Evolutionary conservation across 2,888 invertebrate species (phyloP), one percentile per base, ranked within the genome.

Genomic region (Cryptocephalus primarius): DNA sequence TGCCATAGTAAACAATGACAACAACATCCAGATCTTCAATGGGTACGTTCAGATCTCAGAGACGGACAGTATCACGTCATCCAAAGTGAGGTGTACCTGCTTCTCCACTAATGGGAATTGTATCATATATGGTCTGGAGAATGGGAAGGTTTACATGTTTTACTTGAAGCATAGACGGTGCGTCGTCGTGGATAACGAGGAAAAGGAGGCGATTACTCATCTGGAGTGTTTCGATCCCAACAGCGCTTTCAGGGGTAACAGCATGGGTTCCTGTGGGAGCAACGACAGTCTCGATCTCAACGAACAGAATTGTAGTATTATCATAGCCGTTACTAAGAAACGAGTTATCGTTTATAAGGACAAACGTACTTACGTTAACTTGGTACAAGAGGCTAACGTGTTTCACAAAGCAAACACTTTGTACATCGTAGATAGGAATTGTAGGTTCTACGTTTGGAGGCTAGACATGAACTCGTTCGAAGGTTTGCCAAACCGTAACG

Each of bases 81-180:
- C 55, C 2, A 44, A 53, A 14, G 57, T 66, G 39, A 64, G 55
- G n/a, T 56, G 56, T 39, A 57, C 63, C 10, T 56, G 59, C 39
- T 64, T 68, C 48, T 62, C 65, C 4, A 48, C 54, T n/a, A 60
- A 59, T 43, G 67, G 65, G 8, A 59, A 62, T 44, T 54, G 57
- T 46, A 53, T 68, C n/a, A 57, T 64, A 32, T 61, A 64, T 32
- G 67, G 67, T 10, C 54, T 63, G 33, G 56, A 56, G 46, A 60
- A 55, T 44, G 68, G 68, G 2, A 49, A 60, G 36, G 55, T 68
- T 1, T 53, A 52, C 8, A 55, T 56, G 33, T 65, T 60, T 49
- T 55, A 62, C 33, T 55, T 63, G 39, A 60, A 59, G 43, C 56
- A 47, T 32, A 62, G 60, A 40, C 49, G n/a, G 1, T 45, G 45